Evolutionary conservation across 2,797 vertebrate genomes (phyloP), one percentile per base, ranked within the genome.

Genomic region (Nasua narica): DNA sequence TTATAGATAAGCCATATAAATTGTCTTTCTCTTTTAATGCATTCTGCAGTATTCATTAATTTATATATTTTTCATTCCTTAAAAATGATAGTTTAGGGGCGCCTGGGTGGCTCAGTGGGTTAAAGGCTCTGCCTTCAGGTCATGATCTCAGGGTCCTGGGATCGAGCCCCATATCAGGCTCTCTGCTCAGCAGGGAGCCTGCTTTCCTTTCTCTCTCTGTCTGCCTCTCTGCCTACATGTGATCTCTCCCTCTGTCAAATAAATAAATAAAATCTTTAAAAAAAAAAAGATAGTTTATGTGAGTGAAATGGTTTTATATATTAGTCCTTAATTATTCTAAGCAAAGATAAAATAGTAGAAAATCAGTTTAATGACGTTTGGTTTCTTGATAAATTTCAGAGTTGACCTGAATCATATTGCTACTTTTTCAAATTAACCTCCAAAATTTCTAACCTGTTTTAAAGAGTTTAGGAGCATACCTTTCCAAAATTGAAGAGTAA

Each of bases 361-460:
- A 89, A 35, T 96, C 35, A 67, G 48, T 94, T 94, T 97, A 88
- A 91, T 95, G 82, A 86, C 65, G 87, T 95, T 97, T 87, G 14
- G 52, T 54, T 97, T 97, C 65, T 65, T 67, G 50, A 94, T 94
- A 89, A 97, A 95, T 97, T 97, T 97, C 96, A 97, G 84, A 92
- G 78, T 89, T 97, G 90, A 96, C 92, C 94, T 95, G 76, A 96
- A 87, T 94, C 76, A 83, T 96, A 96, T 88, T 96, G 82, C 78
- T 97, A 12, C 60, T 94, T 97, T 94, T 97, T 96, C 58, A 90
- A 58, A 97, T 95, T 96, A 97, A 96, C 81, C 85, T 96, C 48
- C 46, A 93, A 90, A 96, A 94, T 92, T 87, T 35, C 86, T 94
- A 96, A 93, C 40, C 46, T 92, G 50, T 93, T 95, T 90, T 82